These are phyloP conservation scores for Strix occidentalis DNA, from an alignment of 2,797 vertebrate species.

Conservation along the genomic window DNA sequence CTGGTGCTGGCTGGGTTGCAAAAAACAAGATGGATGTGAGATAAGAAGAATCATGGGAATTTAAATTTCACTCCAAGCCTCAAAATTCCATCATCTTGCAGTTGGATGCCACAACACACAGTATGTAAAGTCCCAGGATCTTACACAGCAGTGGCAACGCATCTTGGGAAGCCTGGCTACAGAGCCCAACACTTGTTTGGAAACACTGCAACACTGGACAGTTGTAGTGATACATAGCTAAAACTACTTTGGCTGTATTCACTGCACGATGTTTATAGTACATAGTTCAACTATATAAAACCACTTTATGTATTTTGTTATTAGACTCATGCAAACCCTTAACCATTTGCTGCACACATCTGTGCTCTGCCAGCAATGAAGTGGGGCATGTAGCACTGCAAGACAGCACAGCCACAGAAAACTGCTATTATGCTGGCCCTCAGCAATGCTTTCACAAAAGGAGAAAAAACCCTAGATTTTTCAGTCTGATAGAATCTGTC, in stretches of 20 bases:
- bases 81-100: conserved; percentile 32
- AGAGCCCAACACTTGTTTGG: background rate
- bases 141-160: background rate
- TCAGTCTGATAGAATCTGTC: conserved; percentile 1
- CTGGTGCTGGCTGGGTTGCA: conserved; percentile 22
- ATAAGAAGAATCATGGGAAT: conserved; percentile 28
- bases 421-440: background rate
- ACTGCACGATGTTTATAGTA: background rate
- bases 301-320: background rate
- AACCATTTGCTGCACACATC: background rate
- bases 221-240: background rate
- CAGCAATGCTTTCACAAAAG: background rate
- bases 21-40: conserved; percentile 2
- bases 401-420: background rate
- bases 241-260: background rate
- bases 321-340: background rate
- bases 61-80: conserved; percentile 30
- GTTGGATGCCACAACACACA: background rate
- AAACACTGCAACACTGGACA: background rate
- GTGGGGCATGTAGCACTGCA: background rate
- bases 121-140: background rate
- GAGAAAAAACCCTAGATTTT: background rate
- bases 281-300: background rate
- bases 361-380: background rate
- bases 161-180: background rate